These are phyloP conservation scores for Lamellibrachia satsuma DNA, from an alignment of 2,888 invertebrate species.

Conservation along the genomic window DNA sequence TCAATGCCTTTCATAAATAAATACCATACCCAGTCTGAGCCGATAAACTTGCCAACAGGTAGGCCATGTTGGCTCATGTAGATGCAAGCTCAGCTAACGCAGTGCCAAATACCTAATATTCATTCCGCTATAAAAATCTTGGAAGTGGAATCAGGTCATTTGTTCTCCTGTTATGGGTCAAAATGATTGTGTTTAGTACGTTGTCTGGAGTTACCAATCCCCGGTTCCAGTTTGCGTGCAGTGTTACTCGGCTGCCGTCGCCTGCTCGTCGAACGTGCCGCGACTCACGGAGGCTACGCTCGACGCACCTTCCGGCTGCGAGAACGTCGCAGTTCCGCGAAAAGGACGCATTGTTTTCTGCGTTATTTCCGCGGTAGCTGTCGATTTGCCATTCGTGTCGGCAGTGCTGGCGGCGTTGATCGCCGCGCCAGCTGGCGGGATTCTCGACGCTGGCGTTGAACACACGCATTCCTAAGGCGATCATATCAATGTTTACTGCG, in stretches of 20 bases:
- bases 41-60: too few relatives aligned
- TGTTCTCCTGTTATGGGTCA: background rate
- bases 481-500: background rate
- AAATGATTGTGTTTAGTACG: background rate
- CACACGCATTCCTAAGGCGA: background rate
- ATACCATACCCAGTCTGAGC: too few relatives aligned
- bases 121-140: background rate
- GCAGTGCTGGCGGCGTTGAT: background rate
- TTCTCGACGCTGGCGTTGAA: background rate
- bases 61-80: too few relatives aligned
- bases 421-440: background rate
- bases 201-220: background rate
- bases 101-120: background rate
- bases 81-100: background rate
- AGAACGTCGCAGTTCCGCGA: background rate
- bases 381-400: background rate
- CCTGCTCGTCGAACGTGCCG: background rate
- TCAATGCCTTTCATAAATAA: background rate
- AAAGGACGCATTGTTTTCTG: conserved; percentile 17
- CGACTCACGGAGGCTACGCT: background rate
- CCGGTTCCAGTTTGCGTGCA: background rate
- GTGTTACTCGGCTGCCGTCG: background rate
- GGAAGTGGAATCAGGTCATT: background rate
- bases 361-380: background rate
- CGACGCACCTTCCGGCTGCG: background rate